phyloP scores from a whole-genome alignment of 1,140 invertebrate species.

The Oedothorax gibbosus region DNA sequence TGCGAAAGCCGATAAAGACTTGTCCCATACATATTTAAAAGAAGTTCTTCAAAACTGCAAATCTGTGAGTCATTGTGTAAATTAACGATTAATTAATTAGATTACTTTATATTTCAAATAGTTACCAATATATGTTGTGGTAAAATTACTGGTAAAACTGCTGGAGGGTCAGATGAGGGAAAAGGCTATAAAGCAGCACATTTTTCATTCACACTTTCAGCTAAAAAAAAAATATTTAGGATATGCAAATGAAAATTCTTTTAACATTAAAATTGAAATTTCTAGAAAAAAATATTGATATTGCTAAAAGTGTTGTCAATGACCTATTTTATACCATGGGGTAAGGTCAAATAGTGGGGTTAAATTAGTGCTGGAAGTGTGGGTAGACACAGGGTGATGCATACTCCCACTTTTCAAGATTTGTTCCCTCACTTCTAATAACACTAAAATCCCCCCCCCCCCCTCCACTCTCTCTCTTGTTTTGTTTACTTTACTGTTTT shows the following conservation, averaged over 20 bases:
- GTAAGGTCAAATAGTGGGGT: no score
- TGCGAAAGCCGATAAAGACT: not conserved
- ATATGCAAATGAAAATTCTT: not conserved
- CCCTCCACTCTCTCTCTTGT: no score
- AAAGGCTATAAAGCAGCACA: not conserved
- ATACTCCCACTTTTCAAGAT: no score
- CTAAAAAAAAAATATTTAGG: not conserved
- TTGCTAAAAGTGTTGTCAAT: no score
- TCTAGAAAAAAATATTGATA: no score
- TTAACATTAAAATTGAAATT: no score
- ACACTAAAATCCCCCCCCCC: no score
- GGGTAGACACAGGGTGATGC: no score
- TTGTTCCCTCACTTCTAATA: no score
- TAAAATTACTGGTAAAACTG: not conserved
- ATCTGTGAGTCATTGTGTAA: slow-evolving; percentile 5
- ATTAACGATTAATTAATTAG: not conserved
- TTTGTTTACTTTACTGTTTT: no score
- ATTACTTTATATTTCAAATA: not conserved
- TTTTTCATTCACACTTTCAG: not conserved
- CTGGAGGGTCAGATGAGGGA: not conserved
- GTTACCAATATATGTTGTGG: not conserved
- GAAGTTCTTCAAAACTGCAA: slow-evolving; percentile 5
- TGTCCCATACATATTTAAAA: slow-evolving; percentile 1
- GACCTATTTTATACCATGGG: no score
- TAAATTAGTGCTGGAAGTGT: no score